phyloP scores from a whole-genome alignment of 2,113 vertebrate genomes.

The Rousettus leschenaultii region DNA sequence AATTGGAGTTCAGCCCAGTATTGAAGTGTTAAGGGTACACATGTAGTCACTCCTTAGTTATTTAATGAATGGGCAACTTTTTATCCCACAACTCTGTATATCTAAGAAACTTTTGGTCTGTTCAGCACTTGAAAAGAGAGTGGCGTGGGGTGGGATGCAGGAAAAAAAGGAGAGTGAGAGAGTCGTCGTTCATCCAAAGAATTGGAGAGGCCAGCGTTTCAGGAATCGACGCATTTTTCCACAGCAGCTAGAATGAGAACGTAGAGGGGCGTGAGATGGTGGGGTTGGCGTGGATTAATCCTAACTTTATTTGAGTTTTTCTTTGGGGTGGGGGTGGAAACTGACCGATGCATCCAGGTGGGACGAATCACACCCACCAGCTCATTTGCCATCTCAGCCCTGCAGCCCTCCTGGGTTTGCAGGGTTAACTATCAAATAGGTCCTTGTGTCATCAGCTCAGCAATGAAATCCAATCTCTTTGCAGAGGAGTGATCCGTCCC shows the following conservation, averaged over 20 bases:
- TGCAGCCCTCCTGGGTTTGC: not conserved
- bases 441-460: not conserved
- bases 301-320: not conserved
- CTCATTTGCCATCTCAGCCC: not conserved
- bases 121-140: not conserved
- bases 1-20: conserved; percentile 20
- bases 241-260: not conserved
- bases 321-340: not conserved
- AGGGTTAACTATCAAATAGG: conserved; percentile 49
- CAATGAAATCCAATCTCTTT: not conserved
- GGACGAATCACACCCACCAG: not conserved
- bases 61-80: not conserved
- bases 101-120: not conserved
- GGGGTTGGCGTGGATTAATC: not conserved
- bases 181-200: not conserved
- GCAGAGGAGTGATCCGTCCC: conserved; percentile 48
- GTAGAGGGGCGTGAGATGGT: not conserved
- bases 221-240: not conserved
- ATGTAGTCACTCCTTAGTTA: conserved; percentile 7
- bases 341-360: not conserved
- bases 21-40: conserved; percentile 29
- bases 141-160: not conserved
- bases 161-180: not conserved
- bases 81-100: not conserved
- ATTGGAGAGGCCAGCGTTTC: not conserved